A percentile compares a stretch with the other conserved stretches of the same genome.
These are phyloP conservation scores for Cinclus mexicanus DNA, from an alignment of 2,113 vertebrate genomes.

Conservation along the genomic window DNA sequence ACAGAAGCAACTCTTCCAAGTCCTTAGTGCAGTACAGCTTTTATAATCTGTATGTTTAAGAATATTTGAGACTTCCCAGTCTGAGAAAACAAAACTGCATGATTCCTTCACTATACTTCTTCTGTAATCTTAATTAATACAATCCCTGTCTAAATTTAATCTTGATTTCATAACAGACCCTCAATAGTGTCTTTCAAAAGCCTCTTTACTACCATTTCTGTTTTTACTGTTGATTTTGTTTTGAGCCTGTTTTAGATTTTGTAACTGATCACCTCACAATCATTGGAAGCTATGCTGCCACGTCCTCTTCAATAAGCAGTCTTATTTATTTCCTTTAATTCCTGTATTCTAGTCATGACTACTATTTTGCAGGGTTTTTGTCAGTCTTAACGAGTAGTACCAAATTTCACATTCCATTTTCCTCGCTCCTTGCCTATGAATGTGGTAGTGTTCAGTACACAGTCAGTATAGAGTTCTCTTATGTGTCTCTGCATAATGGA, in stretches of 20 bases:
- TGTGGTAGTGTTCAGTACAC: neutral
- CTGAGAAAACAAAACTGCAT: neutral
- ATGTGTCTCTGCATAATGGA: neutral
- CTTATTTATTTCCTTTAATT: slow-evolving; percentile 18
- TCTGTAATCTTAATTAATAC: neutral
- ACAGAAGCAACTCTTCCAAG: neutral
- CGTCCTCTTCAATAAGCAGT: neutral
- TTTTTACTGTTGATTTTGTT: neutral
- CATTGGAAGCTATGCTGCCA: neutral
- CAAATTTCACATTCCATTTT: neutral
- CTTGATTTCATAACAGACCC: neutral
- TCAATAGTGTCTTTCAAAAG: neutral
- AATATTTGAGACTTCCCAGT: neutral
- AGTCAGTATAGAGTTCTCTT: neutral
- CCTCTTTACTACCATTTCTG: neutral
- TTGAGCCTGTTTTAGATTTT: neutral
- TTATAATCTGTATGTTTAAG: neutral
- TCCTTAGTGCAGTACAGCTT: neutral
- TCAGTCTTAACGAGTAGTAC: neutral
- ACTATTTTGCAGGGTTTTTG: neutral
- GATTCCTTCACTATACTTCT: neutral
- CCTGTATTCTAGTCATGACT: neutral
- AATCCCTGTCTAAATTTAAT: neutral
- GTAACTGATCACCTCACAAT: neutral
- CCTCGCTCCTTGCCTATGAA: neutral